Conservation (phyloP, 2,797 vertebrate genomes). For the Sebastes baramenuke region DNA sequence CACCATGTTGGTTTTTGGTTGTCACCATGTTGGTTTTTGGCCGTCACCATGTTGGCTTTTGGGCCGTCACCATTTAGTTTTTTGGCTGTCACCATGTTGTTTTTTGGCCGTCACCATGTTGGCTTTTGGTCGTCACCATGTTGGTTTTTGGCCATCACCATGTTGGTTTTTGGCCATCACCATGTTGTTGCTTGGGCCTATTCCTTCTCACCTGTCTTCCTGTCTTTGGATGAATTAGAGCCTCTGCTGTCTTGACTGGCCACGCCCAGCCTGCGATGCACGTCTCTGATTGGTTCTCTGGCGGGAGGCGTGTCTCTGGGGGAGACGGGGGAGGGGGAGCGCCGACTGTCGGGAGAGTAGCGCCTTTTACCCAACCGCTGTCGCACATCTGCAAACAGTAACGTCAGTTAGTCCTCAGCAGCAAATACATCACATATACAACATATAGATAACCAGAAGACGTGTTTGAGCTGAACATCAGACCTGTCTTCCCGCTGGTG, state of each 20-base stretch:
- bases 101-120: too few relatives aligned
- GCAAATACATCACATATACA: background rate
- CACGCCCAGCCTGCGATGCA: slow-evolving; percentile 92
- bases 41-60: too few relatives aligned
- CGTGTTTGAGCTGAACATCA: background rate
- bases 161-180: too few relatives aligned
- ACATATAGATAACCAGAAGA: too few relatives aligned
- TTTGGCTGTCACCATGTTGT: too few relatives aligned
- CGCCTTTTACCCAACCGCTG: slow-evolving; percentile 93
- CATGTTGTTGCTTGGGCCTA: too few relatives aligned
- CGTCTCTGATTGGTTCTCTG: slow-evolving; percentile 89
- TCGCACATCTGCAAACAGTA: slow-evolving; percentile 85
- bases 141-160: too few relatives aligned
- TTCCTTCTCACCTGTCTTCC: slow-evolving; percentile 86
- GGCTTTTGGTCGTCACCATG: too few relatives aligned
- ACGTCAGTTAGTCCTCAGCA: background rate
- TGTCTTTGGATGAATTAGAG: slow-evolving; percentile 86
- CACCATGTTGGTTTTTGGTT: too few relatives aligned
- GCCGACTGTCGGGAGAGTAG: slow-evolving; percentile 87
- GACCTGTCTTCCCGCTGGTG: slow-evolving; percentile 87
- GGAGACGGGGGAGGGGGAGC: slow-evolving; percentile 79
- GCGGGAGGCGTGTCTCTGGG: slow-evolving; percentile 73
- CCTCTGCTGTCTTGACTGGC: slow-evolving; percentile 86
- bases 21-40: too few relatives aligned
- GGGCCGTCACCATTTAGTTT: too few relatives aligned